Conservation (phyloP, 30 jellyfish, hydroid and myxozoan species). For the Nemopilema nomurai region DNA sequence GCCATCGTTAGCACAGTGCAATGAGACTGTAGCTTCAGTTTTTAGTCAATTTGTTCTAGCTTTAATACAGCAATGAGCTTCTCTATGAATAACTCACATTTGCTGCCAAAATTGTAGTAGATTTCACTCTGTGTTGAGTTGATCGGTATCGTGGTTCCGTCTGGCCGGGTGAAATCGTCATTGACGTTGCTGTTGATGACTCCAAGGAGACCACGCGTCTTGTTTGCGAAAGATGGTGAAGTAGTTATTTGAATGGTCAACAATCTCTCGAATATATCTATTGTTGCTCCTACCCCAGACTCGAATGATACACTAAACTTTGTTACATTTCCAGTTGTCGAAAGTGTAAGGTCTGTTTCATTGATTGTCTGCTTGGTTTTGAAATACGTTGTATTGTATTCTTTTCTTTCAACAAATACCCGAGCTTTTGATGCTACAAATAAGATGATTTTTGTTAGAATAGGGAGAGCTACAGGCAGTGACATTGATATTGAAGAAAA, state of each 20-base stretch:
- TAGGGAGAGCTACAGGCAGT: too few species aligned
- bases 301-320: neutral
- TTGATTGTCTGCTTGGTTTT: neutral
- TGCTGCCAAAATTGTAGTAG: conserved; percentile 17
- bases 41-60: too few species aligned
- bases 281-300: conserved; percentile 24
- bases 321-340: neutral
- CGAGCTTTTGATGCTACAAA: neutral
- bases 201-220: conserved; percentile 35
- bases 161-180: conserved; percentile 28
- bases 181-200: neutral
- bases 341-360: neutral
- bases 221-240: neutral
- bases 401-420: neutral
- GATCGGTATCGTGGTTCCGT: conserved; percentile 8
- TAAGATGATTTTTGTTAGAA: too few species aligned
- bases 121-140: conserved; percentile 19
- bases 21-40: too few species aligned
- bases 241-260: neutral
- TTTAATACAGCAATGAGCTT: too few species aligned
- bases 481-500: too few species aligned
- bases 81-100: conserved; percentile 12
- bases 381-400: neutral
- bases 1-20: too few species aligned
- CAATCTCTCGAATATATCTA: neutral